phyloP scores from a whole-genome alignment of 1,140 invertebrate species.

The Zaprionus ornatus region DNA sequence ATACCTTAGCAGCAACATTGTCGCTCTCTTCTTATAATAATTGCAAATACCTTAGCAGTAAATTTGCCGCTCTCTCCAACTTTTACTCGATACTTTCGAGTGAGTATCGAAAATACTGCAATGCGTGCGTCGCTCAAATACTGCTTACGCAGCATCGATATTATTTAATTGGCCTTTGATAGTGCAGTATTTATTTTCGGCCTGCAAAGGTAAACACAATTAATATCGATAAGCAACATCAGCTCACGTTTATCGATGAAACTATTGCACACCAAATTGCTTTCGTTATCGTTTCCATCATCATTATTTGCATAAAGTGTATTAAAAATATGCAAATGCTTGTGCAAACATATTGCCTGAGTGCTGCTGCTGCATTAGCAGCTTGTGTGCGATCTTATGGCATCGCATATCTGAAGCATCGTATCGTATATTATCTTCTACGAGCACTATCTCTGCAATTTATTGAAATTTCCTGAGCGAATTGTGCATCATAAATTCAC shows the following conservation, averaged over 20 bases:
- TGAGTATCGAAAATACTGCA: background rate
- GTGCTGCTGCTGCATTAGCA: background rate
- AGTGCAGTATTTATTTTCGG: background rate
- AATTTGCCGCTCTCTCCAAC: too few species aligned
- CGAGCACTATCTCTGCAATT: slow-evolving; percentile 42
- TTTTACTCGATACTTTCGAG: background rate
- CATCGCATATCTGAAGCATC: background rate
- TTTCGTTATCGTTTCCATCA: too few species aligned
- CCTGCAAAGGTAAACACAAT: background rate
- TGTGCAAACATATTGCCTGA: background rate
- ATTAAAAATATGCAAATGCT: background rate
- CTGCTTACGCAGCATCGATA: background rate
- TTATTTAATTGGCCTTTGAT: too few species aligned
- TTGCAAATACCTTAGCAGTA: background rate
- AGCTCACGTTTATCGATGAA: background rate
- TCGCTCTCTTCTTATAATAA: too few species aligned
- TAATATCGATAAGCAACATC: background rate
- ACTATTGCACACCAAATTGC: background rate
- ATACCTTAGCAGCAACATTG: background rate
- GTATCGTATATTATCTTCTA: slow-evolving; percentile 5
- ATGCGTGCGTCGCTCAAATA: background rate
- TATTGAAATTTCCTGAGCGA: slow-evolving; percentile 61
- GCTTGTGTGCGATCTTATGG: background rate
- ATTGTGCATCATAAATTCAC: slow-evolving; percentile 62
- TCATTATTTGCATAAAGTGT: background rate